A percentile compares a stretch with the other conserved stretches of the same genome.
phyloP scores from a whole-genome alignment of 1,140 invertebrate genomes.

The Heliconius hewitsoni region DNA sequence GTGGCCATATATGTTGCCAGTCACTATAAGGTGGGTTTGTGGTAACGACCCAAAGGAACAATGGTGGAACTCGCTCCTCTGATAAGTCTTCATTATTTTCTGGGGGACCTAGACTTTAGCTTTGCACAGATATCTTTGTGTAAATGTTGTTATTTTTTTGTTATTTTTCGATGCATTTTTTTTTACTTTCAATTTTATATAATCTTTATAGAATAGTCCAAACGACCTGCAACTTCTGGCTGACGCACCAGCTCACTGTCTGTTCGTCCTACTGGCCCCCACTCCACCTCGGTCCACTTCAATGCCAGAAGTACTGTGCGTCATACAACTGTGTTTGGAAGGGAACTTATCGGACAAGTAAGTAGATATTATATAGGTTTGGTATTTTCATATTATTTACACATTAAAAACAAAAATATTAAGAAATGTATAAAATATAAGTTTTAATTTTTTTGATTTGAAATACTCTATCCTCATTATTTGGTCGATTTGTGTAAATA shows the following conservation, averaged over 20 bases:
- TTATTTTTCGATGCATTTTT: no score
- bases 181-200: background rate
- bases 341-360: conserved; percentile 93
- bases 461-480: no score
- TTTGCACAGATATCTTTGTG: no score
- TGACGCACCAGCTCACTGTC: conserved; percentile 98
- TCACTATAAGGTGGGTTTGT: conserved; percentile 92
- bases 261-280: conserved; percentile 97
- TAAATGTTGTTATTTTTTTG: no score
- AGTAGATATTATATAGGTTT: conserved; percentile 19
- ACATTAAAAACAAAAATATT: no score
- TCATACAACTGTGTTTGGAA: conserved; percentile 97
- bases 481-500: no score
- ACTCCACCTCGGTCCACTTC: conserved; percentile 85
- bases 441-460: no score
- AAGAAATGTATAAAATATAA: no score
- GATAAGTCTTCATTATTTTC: no score
- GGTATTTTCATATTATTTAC: background rate
- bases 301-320: conserved; percentile 95
- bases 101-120: no score
- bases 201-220: conserved; percentile 91
- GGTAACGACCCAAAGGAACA: no score
- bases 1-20: conserved; percentile 97
- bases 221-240: conserved; percentile 99
- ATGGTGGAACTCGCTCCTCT: no score